A percentile compares a stretch with the other conserved stretches of the same genome.
Evolutionary conservation across 2,797 vertebrate species (phyloP).

Genomic region (Hypotaenidia philippensis): DNA sequence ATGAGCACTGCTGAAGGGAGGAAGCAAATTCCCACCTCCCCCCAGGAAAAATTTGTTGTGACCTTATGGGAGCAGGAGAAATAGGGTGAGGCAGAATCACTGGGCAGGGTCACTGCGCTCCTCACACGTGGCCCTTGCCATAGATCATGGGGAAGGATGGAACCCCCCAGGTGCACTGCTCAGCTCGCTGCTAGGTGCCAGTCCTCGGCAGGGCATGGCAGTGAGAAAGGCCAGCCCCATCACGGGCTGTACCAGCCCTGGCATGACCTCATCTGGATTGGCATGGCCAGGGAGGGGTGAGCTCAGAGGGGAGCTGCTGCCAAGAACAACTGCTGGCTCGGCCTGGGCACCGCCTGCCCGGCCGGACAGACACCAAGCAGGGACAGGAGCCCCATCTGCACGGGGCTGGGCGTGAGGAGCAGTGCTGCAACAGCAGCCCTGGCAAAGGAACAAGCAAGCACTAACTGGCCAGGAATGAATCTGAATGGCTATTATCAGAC

Average conservation of each 20-base stretch:
- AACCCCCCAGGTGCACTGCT: neutral
- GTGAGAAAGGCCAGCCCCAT: neutral
- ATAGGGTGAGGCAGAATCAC: neutral
- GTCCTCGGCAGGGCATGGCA: neutral
- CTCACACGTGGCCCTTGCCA: neutral
- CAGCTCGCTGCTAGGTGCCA: neutral
- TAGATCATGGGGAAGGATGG: neutral
- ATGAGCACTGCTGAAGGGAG: neutral
- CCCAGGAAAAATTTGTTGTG: neutral
- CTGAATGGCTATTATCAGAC: neutral
- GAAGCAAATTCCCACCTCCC: neutral
- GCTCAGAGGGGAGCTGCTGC: neutral
- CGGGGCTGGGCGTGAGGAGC: neutral
- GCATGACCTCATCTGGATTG: neutral
- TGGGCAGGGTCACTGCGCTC: neutral
- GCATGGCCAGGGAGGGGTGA: neutral
- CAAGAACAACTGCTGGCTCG: neutral
- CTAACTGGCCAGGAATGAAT: neutral
- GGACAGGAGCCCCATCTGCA: accelerated
- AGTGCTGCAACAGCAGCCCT: neutral
- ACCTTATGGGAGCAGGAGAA: neutral
- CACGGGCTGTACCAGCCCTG: neutral
- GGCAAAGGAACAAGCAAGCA: neutral
- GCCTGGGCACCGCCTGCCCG: neutral
- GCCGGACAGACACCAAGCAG: neutral